Evolutionary conservation across 2,113 vertebrate genomes (phyloP).

Genomic region (Pardalotus punctatus): DNA sequence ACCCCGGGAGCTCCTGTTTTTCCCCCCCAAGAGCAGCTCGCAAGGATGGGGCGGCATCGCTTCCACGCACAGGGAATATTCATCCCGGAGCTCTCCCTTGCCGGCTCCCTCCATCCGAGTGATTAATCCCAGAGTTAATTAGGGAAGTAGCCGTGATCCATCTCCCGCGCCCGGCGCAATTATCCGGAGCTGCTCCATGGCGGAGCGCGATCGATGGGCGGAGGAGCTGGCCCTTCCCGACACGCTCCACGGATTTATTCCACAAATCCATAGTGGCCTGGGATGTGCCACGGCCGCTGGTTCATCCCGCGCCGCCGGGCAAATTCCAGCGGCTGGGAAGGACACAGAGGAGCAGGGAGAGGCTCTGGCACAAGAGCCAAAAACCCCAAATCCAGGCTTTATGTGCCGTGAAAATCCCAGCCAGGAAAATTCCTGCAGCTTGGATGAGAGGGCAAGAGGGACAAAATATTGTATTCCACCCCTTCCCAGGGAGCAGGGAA

Average conservation of each 20-base stretch:
- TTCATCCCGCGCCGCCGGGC: background rate
- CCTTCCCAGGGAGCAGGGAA: background rate
- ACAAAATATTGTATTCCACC: rapidly evolving
- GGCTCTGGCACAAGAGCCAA: background rate
- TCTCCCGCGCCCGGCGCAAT: background rate
- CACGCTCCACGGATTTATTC: background rate
- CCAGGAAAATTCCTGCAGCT: background rate
- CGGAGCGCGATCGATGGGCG: background rate
- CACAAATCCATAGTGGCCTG: background rate
- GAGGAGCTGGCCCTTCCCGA: background rate
- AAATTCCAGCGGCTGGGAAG: background rate
- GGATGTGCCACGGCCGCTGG: background rate
- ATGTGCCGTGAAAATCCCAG: rapidly evolving
- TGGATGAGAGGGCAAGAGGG: background rate
- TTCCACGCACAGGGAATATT: rapidly evolving
- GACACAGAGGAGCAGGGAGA: rapidly evolving
- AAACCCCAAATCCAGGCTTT: rapidly evolving
- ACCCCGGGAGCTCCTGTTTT: background rate
- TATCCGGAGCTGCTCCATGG: background rate
- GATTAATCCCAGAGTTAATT: slow-evolving; percentile 22
- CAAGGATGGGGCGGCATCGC: rapidly evolving
- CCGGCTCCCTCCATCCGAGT: background rate
- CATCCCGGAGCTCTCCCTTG: background rate
- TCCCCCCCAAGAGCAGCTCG: background rate
- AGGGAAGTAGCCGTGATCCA: background rate